phyloP scores from a whole-genome alignment of 2,888 invertebrate genomes.

The Caenorhabditis drosophilae region DNA sequence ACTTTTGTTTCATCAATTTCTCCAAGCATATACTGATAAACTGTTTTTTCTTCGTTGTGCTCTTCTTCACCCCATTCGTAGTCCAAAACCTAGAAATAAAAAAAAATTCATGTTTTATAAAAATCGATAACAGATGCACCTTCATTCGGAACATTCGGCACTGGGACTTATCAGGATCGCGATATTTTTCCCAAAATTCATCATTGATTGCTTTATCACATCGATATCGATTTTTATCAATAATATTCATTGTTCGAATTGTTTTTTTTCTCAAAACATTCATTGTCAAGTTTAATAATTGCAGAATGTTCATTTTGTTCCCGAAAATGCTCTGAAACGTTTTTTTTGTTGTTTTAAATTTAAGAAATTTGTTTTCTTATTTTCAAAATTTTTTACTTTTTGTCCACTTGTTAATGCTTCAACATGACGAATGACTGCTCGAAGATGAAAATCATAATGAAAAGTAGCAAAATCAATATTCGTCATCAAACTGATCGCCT shows the following conservation, averaged over 20 bases:
- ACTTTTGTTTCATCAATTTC: not conserved
- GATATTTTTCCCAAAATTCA: not conserved
- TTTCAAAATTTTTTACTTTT: not conserved
- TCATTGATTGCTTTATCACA: not conserved
- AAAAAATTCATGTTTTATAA: not conserved
- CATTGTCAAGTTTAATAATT: not conserved
- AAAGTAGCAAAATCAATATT: not conserved
- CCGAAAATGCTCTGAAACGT: not conserved
- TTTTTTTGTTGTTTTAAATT: not conserved
- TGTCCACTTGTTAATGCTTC: too few relatives aligned
- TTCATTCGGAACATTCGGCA: not conserved
- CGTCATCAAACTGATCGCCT: constrained; percentile 13
- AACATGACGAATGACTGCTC: too few relatives aligned
- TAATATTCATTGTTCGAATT: not conserved
- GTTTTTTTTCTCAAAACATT: not conserved
- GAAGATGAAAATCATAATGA: constrained; percentile 2
- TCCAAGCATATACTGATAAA: not conserved
- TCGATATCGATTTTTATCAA: not conserved
- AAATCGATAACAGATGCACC: not conserved
- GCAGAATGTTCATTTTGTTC: not conserved
- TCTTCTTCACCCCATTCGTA: not conserved
- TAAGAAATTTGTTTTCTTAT: not conserved
- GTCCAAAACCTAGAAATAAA: not conserved
- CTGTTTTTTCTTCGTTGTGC: not conserved
- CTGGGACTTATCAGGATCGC: not conserved